phyloP scores from a whole-genome alignment of 2,888 invertebrate species.

The Halictus quadricinctus region DNA sequence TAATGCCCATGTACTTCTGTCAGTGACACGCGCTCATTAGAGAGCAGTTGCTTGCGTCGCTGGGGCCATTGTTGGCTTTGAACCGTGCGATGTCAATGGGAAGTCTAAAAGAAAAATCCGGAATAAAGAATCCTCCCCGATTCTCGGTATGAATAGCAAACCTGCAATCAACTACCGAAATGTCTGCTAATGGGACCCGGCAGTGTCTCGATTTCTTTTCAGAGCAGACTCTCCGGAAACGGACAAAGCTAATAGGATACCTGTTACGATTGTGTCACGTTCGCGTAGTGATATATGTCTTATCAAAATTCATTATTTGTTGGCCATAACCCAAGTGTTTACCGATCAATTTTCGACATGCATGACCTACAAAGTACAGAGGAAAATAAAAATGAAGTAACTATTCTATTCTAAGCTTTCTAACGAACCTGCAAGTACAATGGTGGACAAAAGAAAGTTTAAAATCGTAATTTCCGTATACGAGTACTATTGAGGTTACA shows the following conservation, averaged over 20 bases:
- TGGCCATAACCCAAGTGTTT: neutral
- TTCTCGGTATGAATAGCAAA: constrained; percentile 70
- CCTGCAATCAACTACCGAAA: constrained; percentile 72
- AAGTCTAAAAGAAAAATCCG: constrained; percentile 63
- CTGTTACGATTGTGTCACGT: constrained; percentile 19
- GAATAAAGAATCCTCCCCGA: constrained; percentile 63
- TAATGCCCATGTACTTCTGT: constrained; percentile 73
- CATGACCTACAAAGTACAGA: neutral
- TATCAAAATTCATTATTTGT: neutral
- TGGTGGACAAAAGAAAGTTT: no score
- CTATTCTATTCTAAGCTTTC: no score
- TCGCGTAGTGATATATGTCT: neutral
- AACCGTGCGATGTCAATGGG: constrained; percentile 59
- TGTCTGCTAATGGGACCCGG: constrained; percentile 68
- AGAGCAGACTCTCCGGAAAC: neutral
- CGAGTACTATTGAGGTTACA: no score
- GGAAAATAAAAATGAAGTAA: no score
- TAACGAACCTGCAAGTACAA: no score
- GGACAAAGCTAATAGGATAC: constrained; percentile 54
- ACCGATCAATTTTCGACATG: neutral
- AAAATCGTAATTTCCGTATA: no score
- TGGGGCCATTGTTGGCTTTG: constrained; percentile 64
- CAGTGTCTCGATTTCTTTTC: constrained; percentile 43
- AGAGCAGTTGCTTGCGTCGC: constrained; percentile 59
- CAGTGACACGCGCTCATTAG: constrained; percentile 82